A percentile compares a stretch with the other conserved stretches of the same genome.
These are phyloP conservation scores for Athene cunicularia DNA, from an alignment of 2,113 vertebrate genomes.

Conservation along the genomic window DNA sequence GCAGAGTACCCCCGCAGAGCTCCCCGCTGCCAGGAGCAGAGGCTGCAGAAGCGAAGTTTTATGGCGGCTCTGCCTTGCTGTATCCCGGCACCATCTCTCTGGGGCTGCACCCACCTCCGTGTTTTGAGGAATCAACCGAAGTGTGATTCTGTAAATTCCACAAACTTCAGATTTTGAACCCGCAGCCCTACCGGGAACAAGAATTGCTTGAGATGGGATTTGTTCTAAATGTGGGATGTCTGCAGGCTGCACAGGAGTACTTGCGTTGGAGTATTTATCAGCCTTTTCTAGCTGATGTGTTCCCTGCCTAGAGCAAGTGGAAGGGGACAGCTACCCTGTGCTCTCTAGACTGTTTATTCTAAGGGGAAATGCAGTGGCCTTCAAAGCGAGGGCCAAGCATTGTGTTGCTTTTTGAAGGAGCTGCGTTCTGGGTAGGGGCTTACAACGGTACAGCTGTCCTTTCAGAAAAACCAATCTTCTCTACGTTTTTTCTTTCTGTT, in stretches of 20 bases:
- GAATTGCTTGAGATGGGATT: not conserved
- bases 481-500: not conserved
- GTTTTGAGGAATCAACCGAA: not conserved
- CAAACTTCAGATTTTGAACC: not conserved
- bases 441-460: not conserved
- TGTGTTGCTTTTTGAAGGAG: not conserved
- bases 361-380: not conserved
- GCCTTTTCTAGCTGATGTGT: not conserved
- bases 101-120: not conserved
- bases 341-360: not conserved
- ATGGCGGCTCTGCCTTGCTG: not conserved
- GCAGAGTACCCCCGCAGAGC: not conserved
- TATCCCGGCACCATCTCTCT: not conserved
- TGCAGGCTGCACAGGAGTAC: not conserved
- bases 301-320: not conserved
- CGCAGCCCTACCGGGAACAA: not conserved
- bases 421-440: not conserved
- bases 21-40: not conserved
- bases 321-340: not conserved
- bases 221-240: not conserved
- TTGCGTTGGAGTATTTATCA: not conserved
- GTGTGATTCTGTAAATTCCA: not conserved
- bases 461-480: not conserved
- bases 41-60: not conserved
- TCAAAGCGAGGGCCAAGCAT: not conserved